Percentiles rank a stretch among this genome's conserved stretches.
Evolutionary conservation across 1,140 invertebrate genomes (phyloP).

Genomic region (Aphelenchoides besseyi): DNA sequence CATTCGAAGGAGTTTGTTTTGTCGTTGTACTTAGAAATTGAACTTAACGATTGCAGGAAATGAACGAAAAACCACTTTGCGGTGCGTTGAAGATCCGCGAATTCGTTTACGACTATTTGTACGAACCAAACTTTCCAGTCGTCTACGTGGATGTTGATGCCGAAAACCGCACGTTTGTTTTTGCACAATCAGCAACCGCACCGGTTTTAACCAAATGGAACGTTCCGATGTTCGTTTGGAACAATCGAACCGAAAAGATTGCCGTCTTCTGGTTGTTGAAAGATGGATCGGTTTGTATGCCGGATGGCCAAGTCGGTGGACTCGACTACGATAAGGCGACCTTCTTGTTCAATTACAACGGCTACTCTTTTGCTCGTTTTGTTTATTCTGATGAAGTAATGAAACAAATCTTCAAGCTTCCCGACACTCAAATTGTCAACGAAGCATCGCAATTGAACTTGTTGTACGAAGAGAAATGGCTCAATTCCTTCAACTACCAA

Average conservation of each 20-base stretch:
- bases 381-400: background rate
- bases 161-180: background rate
- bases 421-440: background rate
- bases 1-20: background rate
- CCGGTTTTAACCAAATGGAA: background rate
- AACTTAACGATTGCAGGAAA: background rate
- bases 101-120: background rate
- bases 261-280: background rate
- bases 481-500: slow-evolving; percentile 1
- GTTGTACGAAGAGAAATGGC: background rate
- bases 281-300: background rate
- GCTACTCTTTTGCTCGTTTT: background rate
- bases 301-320: background rate
- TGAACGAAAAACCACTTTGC: background rate
- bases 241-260: background rate
- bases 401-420: background rate
- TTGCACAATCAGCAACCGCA: background rate
- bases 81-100: background rate
- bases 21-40: too few species aligned
- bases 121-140: background rate
- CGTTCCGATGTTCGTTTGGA: background rate
- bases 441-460: background rate
- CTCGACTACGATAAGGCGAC: background rate
- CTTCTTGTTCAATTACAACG: background rate
- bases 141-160: background rate